Percentiles rank a stretch among this genome's conserved stretches.
phyloP scores from a whole-genome alignment of 2,888 invertebrate species.

The Phengaris arion region DNA sequence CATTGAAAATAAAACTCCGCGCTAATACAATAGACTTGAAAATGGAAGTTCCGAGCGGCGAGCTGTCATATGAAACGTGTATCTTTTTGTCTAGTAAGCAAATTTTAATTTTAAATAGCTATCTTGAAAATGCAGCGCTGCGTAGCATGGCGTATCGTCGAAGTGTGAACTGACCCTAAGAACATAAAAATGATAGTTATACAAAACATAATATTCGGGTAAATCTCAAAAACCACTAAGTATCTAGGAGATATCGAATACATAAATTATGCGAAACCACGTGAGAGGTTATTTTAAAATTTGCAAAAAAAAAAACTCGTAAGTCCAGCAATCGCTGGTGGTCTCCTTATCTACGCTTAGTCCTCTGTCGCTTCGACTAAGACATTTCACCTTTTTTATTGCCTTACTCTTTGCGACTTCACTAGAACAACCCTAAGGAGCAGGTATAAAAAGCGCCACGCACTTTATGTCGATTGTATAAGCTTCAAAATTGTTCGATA shows the following conservation, averaged over 20 bases:
- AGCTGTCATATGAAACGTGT: too few relatives aligned
- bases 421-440: slow-evolving; percentile 45
- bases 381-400: slow-evolving; percentile 80
- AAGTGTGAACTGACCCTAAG: too few relatives aligned
- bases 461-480: slow-evolving; percentile 34
- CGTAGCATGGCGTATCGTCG: too few relatives aligned
- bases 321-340: slow-evolving; percentile 65
- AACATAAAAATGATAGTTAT: too few relatives aligned
- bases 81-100: too few relatives aligned
- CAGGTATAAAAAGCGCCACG: slow-evolving; percentile 21
- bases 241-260: background rate
- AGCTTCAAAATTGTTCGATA: slow-evolving; percentile 34
- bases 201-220: too few relatives aligned
- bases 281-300: slow-evolving; percentile 27
- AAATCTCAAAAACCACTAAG: background rate
- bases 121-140: too few relatives aligned
- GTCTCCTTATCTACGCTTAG: slow-evolving; percentile 72
- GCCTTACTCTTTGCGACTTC: slow-evolving; percentile 74
- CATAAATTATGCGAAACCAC: slow-evolving; percentile 6
- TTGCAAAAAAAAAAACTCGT: slow-evolving; percentile 41
- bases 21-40: too few relatives aligned
- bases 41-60: too few relatives aligned
- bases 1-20: too few relatives aligned
- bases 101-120: too few relatives aligned
- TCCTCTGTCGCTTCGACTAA: slow-evolving; percentile 72